phyloP scores from a whole-genome alignment of 2,888 invertebrate species.

The Mythimna ferrago region DNA sequence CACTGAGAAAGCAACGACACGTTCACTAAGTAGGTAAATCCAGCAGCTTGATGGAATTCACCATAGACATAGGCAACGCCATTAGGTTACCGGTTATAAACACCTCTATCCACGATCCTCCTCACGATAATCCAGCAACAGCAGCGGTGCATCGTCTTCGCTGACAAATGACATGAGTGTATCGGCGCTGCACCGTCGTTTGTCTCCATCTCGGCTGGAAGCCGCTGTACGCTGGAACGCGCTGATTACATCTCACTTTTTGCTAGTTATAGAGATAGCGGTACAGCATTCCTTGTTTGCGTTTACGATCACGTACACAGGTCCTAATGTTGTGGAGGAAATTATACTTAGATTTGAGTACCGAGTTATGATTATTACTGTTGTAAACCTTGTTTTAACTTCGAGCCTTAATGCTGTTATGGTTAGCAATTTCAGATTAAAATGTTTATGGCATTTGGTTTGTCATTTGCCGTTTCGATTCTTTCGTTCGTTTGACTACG shows the following conservation, averaged over 20 bases:
- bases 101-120: conserved; percentile 28
- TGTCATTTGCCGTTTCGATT: not conserved
- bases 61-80: not conserved
- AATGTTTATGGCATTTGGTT: conserved; percentile 3
- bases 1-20: not conserved
- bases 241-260: conserved; percentile 75
- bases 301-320: conserved; percentile 37
- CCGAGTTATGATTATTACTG: conserved; percentile 22
- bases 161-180: conserved; percentile 63
- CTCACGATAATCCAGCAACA: conserved; percentile 34
- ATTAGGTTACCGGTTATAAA: conserved; percentile 12
- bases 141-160: conserved; percentile 25
- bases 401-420: not conserved
- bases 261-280: conserved; percentile 67
- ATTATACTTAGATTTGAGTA: conserved; percentile 28
- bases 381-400: conserved; percentile 1
- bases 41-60: not conserved
- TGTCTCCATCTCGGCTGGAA: conserved; percentile 72
- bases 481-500: not conserved
- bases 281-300: conserved; percentile 67
- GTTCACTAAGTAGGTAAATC: not conserved
- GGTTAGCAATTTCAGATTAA: not conserved
- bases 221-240: conserved; percentile 56
- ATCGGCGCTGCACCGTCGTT: conserved; percentile 68
- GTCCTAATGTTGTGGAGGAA: conserved; percentile 30